Percentiles rank a stretch among this genome's conserved stretches.
phyloP scores from a whole-genome alignment of 2,888 invertebrate genomes.

The Nomada fucata region DNA sequence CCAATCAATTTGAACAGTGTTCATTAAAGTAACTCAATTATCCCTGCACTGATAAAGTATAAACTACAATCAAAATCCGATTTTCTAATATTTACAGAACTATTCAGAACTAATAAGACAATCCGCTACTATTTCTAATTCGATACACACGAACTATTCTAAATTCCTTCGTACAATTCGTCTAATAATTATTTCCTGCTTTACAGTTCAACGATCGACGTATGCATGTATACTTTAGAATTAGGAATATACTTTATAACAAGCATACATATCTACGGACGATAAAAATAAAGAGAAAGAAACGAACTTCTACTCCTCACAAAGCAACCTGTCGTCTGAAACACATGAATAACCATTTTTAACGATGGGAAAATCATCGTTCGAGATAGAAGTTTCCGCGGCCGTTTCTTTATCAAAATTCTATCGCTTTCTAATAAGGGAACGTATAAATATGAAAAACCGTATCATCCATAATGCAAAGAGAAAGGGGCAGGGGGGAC shows the following conservation, averaged over 20 bases:
- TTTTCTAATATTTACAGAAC: too few species aligned
- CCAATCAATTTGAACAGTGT: too few species aligned
- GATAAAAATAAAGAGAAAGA: too few species aligned
- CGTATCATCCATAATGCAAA: conserved; percentile 11
- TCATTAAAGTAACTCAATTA: too few species aligned
- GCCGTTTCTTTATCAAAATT: not conserved
- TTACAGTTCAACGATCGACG: not conserved
- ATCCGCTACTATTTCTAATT: not conserved
- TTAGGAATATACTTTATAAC: not conserved
- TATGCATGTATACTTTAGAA: not conserved
- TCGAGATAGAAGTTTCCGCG: not conserved
- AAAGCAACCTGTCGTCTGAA: not conserved
- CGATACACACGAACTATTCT: not conserved
- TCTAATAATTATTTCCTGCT: not conserved
- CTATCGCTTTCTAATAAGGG: not conserved
- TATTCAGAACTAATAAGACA: not conserved
- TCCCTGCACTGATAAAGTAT: too few species aligned
- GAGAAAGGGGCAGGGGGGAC: conserved; percentile 65
- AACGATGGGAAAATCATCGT: not conserved
- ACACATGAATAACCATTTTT: not conserved
- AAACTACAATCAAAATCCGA: too few species aligned
- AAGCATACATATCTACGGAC: not conserved
- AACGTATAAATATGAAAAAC: conserved; percentile 5
- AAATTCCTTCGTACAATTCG: not conserved
- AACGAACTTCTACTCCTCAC: not conserved